Conservation (phyloP, 2,888 invertebrate species). For the Loripinus fragilis region DNA sequence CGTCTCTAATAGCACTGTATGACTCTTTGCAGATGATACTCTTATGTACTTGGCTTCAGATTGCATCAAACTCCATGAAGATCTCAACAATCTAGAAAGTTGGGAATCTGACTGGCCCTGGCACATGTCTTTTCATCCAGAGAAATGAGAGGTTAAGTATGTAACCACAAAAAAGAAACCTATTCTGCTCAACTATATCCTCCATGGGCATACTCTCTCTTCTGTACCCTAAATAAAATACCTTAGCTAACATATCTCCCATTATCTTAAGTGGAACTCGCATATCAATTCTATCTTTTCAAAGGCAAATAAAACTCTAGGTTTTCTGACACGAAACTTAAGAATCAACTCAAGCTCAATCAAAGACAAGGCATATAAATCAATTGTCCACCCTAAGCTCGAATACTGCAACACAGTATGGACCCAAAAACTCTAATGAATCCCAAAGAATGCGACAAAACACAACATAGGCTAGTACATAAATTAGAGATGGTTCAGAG, state of each 20-base stretch:
- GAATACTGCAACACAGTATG: slow-evolving; percentile 10
- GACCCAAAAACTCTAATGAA: background rate
- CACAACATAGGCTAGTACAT: background rate
- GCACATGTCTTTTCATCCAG: slow-evolving; percentile 16
- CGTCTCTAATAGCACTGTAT: background rate
- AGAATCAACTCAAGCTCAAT: slow-evolving; percentile 6
- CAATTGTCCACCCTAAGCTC: slow-evolving; percentile 7
- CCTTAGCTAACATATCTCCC: background rate
- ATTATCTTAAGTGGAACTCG: slow-evolving; percentile 4
- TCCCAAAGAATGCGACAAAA: background rate
- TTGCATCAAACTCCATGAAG: slow-evolving; percentile 1
- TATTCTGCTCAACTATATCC: slow-evolving; percentile 2
- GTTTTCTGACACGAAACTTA: slow-evolving; percentile 12
- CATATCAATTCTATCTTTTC: slow-evolving; percentile 15
- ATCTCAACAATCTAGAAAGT: slow-evolving; percentile 11
- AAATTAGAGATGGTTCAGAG: slow-evolving; percentile 13
- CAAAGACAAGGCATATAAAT: background rate
- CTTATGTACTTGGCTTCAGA: background rate
- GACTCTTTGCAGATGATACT: slow-evolving; percentile 14
- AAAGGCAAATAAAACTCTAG: slow-evolving; percentile 21
- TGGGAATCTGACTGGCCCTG: slow-evolving; percentile 20
- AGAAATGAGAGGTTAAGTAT: background rate
- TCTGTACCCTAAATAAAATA: slow-evolving; percentile 13
- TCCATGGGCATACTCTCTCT: slow-evolving; percentile 13
- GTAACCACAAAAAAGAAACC: slow-evolving; percentile 2